Percentiles rank a stretch among this genome's conserved stretches.
Conservation (phyloP, 2,113 vertebrate species). For the Mormyrus lacerda region DNA sequence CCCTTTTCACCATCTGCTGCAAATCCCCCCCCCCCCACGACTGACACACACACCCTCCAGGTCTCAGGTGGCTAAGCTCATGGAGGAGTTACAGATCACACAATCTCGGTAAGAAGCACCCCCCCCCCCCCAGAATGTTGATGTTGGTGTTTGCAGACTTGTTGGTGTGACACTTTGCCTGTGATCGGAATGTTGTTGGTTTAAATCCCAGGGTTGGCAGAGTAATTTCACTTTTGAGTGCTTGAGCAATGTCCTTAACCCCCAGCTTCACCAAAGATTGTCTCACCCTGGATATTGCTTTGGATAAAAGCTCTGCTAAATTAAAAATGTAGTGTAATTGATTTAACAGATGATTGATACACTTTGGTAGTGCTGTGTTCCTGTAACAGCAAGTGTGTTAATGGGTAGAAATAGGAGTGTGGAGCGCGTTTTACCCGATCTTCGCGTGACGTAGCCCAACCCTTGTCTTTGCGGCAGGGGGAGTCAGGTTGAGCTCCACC, state of each 20-base stretch:
- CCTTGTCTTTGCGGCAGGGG: neutral
- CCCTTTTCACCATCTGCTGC: neutral
- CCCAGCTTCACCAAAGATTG: neutral
- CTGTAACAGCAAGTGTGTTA: neutral
- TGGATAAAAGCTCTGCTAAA: neutral
- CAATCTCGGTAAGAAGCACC: conserved; percentile 61
- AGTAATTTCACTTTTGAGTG: neutral
- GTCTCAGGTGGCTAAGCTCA: conserved; percentile 65
- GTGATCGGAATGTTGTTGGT: neutral
- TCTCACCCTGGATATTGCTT: neutral
- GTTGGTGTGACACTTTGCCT: neutral
- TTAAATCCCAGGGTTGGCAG: neutral
- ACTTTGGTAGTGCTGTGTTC: conserved; percentile 28
- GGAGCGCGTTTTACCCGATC: neutral
- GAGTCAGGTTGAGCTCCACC: neutral
- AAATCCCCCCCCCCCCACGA: neutral
- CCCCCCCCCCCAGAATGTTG: neutral
- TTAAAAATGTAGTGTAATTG: neutral
- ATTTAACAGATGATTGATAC: neutral
- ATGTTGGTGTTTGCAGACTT: neutral
- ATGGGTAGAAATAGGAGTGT: neutral
- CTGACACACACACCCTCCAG: conserved; percentile 28
- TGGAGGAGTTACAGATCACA: conserved; percentile 67
- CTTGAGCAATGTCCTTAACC: neutral
- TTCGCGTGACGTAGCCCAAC: neutral